A percentile compares a stretch with the other conserved stretches of the same genome.
Conservation (phyloP, 1,140 invertebrate genomes). For the Mizuhopecten yessoensis region DNA sequence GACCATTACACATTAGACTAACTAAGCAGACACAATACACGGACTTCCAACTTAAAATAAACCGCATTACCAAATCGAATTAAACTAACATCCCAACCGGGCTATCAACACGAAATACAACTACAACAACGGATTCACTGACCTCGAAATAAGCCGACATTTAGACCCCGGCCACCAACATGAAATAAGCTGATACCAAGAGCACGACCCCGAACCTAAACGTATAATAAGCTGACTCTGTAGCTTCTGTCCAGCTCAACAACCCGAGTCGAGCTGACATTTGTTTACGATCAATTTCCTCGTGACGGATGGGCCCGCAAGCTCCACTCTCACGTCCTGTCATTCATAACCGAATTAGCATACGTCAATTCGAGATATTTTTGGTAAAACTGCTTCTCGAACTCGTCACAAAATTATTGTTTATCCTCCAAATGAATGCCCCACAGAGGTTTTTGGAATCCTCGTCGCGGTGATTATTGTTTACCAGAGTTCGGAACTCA, state of each 20-base stretch:
- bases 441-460: not conserved
- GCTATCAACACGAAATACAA: no score
- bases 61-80: no score
- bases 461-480: not conserved
- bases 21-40: no score
- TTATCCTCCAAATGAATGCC: not conserved
- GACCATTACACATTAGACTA: no score
- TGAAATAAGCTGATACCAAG: not conserved
- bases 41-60: no score
- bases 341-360: conserved; percentile 39
- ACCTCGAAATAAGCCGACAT: no score
- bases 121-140: no score
- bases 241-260: not conserved
- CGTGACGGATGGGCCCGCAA: conserved; percentile 22
- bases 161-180: no score
- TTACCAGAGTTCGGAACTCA: not conserved
- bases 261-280: not conserved
- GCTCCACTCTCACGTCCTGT: not conserved
- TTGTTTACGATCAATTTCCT: conserved; percentile 29
- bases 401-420: conserved; percentile 28
- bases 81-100: no score
- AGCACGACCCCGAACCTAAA: not conserved
- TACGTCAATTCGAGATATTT: conserved; percentile 9
- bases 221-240: not conserved
- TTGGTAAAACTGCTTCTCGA: not conserved